Conservation (phyloP, 2,888 invertebrate species). For the Omphaloscelis lunosa region DNA sequence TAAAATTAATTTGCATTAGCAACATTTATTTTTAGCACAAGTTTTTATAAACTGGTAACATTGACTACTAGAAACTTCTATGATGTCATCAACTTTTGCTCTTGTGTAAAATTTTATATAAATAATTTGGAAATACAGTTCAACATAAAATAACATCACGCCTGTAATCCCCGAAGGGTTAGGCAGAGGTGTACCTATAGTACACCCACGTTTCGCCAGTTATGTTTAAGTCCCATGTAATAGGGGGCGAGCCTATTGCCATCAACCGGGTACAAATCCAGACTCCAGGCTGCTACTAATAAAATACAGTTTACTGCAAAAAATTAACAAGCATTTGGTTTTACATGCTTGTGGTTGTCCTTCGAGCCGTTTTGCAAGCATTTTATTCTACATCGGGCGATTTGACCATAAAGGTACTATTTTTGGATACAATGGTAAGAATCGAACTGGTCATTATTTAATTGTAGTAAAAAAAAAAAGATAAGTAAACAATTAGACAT, state of each 20-base stretch:
- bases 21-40: background rate
- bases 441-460: background rate
- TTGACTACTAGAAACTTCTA: background rate
- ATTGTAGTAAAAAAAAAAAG: background rate
- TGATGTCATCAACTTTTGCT: background rate
- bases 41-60: background rate
- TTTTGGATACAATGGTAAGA: background rate
- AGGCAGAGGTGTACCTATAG: no score
- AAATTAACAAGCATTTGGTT: background rate
- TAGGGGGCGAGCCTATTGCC: no score
- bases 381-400: background rate
- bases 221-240: no score
- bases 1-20: background rate
- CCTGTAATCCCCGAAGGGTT: no score
- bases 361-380: background rate
- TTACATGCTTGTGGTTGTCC: background rate
- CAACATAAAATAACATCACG: no score
- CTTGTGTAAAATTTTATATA: background rate
- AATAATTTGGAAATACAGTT: no score
- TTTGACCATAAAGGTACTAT: background rate
- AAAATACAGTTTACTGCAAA: background rate
- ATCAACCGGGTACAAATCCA: no score
- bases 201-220: no score
- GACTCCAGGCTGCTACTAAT: no score
- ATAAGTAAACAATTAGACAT: background rate